A percentile compares a stretch with the other conserved stretches of the same genome.
Evolutionary conservation across 1,140 invertebrate genomes (phyloP).

Genomic region (Drosophila melanogaster): DNA sequence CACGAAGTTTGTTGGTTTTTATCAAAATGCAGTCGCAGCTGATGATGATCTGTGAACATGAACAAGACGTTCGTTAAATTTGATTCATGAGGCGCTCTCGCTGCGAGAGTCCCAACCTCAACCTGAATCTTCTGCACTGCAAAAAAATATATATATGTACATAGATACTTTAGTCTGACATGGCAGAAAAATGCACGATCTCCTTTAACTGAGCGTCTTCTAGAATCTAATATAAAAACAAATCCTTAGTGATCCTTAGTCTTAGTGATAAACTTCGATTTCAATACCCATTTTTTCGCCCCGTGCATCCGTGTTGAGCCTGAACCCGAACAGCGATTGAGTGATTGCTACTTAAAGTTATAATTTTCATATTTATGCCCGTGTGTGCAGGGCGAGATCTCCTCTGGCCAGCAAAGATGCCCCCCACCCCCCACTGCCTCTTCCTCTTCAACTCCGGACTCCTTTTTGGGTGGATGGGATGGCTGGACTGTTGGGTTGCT

Average conservation of each 20-base stretch:
- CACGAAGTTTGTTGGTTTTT: constrained; percentile 67
- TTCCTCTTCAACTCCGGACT: constrained; percentile 12
- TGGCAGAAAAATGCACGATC: too few species aligned
- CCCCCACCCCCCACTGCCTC: too few species aligned
- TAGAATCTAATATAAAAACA: too few species aligned
- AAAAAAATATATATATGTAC: neutral
- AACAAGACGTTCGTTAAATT: constrained; percentile 84
- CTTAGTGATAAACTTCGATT: too few species aligned
- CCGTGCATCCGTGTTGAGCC: constrained; percentile 19
- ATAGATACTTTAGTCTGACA: too few species aligned
- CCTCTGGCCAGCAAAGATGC: constrained; percentile 46
- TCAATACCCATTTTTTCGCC: neutral
- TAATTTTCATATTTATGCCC: constrained; percentile 84
- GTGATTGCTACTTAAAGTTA: constrained; percentile 85
- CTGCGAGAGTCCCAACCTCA: constrained; percentile 23
- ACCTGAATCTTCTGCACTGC: constrained; percentile 17
- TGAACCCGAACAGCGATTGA: constrained; percentile 75
- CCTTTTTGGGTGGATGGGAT: constrained; percentile 55
- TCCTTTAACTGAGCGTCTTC: neutral
- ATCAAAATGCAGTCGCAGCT: constrained; percentile 82
- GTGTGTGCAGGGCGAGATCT: constrained; percentile 37
- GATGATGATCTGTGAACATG: constrained; percentile 83
- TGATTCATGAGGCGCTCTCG: constrained; percentile 79
- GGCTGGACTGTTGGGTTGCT: constrained; percentile 2
- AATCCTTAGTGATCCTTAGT: too few species aligned